These are phyloP conservation scores for Chamaetylas fuelleborni DNA, from an alignment of 2,113 vertebrate genomes.

Conservation along the genomic window DNA sequence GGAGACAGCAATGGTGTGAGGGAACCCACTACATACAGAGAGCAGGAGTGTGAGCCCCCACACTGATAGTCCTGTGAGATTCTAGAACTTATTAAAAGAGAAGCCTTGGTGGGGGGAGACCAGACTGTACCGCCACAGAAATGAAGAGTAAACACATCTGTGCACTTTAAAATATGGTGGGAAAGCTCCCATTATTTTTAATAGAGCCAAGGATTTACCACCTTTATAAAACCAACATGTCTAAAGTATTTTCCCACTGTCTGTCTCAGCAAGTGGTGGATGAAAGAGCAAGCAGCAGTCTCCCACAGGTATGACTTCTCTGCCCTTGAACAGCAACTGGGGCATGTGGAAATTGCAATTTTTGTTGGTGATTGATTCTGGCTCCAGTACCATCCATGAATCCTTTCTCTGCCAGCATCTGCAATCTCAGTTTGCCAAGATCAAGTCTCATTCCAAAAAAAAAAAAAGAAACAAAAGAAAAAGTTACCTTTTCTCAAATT, in stretches of 20 bases:
- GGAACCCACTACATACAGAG: neutral
- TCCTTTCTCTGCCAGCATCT: neutral
- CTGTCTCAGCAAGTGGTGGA: neutral
- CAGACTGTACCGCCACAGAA: neutral
- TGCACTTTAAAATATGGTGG: neutral
- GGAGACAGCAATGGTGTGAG: neutral
- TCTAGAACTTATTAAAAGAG: neutral
- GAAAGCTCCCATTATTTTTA: neutral
- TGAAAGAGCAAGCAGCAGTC: neutral
- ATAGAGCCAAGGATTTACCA: neutral
- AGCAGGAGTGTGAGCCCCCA: neutral
- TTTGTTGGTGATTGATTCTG: neutral
- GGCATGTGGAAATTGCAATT: neutral
- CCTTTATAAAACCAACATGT: neutral
- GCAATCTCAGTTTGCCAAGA: neutral
- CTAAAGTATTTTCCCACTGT: neutral
- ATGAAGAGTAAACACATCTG: neutral
- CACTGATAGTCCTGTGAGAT: neutral
- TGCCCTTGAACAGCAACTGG: neutral
- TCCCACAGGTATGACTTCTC: neutral
- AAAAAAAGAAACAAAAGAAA: neutral
- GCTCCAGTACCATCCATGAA: neutral
- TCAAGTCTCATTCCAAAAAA: neutral
- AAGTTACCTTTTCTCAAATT: neutral
- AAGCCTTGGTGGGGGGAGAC: neutral